A percentile compares a stretch with the other conserved stretches of the same genome.
phyloP scores from a whole-genome alignment of 2,113 vertebrate species.

The Candoia aspera region DNA sequence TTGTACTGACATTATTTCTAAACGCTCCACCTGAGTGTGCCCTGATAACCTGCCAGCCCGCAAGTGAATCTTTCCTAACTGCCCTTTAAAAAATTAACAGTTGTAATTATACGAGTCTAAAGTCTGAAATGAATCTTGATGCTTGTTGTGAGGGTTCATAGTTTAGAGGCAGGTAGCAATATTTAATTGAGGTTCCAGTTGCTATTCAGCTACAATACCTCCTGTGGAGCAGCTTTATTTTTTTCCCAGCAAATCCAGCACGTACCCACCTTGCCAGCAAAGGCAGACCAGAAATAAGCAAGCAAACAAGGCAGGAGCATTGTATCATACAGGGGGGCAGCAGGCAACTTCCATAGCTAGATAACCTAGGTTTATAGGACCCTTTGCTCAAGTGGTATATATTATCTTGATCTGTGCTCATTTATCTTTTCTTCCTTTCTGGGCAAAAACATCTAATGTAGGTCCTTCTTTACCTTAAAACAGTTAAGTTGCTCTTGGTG shows the following conservation, averaged over 20 bases:
- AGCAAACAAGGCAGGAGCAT: not conserved
- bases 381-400: not conserved
- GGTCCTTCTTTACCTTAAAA: not conserved
- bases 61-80: constrained; percentile 19
- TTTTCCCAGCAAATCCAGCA: not conserved
- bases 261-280: not conserved
- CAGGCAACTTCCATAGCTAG: not conserved
- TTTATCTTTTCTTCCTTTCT: not conserved
- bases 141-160: not conserved
- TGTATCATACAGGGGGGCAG: not conserved
- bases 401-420: not conserved
- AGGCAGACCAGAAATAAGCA: not conserved
- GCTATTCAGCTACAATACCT: not conserved
- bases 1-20: not conserved
- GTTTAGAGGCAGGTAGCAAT: not conserved
- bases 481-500: not conserved
- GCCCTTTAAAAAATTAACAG: not conserved
- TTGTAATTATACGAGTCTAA: not conserved
- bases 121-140: not conserved
- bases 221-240: not conserved
- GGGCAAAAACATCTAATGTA: not conserved
- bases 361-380: not conserved
- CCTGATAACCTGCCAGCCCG: not conserved
- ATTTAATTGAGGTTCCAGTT: not conserved
- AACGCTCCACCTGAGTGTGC: fast-evolving